A percentile compares a stretch with the other conserved stretches of the same genome.
Evolutionary conservation across 2,888 invertebrate genomes (phyloP).

Genomic region (Clistopyga incitator): DNA sequence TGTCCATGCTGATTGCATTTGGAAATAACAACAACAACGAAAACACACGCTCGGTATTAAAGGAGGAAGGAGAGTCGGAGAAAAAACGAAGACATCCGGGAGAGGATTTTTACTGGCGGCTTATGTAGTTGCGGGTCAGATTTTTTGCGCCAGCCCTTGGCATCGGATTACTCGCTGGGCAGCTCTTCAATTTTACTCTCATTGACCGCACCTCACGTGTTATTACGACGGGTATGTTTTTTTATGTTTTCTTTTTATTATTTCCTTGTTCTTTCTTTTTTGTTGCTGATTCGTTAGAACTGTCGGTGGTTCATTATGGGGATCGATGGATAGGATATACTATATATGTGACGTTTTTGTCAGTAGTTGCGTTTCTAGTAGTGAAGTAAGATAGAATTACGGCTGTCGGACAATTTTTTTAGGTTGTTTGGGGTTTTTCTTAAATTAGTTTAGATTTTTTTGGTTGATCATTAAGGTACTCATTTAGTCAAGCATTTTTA

Average conservation of each 20-base stretch:
- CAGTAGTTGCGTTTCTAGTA: neutral
- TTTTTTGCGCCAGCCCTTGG: slow-evolving; percentile 77
- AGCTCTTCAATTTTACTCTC: slow-evolving; percentile 3
- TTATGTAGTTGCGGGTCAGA: slow-evolving; percentile 71
- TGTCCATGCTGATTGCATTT: slow-evolving; percentile 19
- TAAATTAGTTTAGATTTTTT: neutral
- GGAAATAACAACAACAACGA: neutral
- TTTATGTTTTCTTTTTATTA: slow-evolving; percentile 46
- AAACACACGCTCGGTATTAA: neutral
- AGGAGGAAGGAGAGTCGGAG: slow-evolving; percentile 5
- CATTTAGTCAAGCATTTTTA: too few species aligned
- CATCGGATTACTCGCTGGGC: slow-evolving; percentile 74
- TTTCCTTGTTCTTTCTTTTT: neutral
- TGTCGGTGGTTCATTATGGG: neutral
- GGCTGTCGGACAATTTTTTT: neutral
- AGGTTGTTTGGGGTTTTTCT: neutral
- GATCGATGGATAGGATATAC: neutral
- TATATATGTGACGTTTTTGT: neutral
- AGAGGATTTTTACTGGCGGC: slow-evolving; percentile 62
- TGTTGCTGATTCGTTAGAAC: neutral
- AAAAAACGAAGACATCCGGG: slow-evolving; percentile 17
- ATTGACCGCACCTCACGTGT: slow-evolving; percentile 22
- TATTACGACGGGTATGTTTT: slow-evolving; percentile 68
- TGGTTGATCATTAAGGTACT: too few species aligned
- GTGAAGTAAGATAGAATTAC: neutral